Base-by-base conservation (phyloP, 2,888 invertebrate genomes). In the Bellardia pandia region DNA sequence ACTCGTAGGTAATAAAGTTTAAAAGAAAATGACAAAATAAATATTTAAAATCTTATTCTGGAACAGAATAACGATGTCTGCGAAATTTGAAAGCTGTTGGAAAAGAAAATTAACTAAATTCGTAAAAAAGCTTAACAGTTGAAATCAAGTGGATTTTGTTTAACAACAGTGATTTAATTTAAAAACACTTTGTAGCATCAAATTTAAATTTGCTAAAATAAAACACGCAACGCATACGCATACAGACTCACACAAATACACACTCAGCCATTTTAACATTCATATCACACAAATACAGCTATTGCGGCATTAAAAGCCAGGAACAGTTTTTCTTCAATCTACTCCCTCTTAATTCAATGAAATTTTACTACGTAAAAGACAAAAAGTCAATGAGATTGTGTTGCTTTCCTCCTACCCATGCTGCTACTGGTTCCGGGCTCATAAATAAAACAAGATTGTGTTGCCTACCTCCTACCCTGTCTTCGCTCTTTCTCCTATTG, bases 161-260 rank as follows among this genome's bases (percentile, higher is more conserved):
- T 62, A 51, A 68, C 56, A 80, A n/a, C 74, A 53, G 53, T 33
- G 68, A 84, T 84, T 80, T 74, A 53, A 84, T 81, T 81, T 77
- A 60, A 74, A 80, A 86, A 60, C 80, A 80, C 82, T 86, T 84
- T 80, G 48, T 62, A 72, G 80, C 62, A 40, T 76, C 58, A 77
- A 66, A 77, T 72, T 77, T 62, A 86, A 81, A 80, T 76, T 23
- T 68, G 51, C 23, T 72, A 53, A 84, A 80, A 64, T 69, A 30
- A 72, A 60, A 53, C 6, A 23, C 23, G n/a, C n/a, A n/a, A 42
- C 16, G 33, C 23, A 14, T 13, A 71, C 53, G 7, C 16, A 33
- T 37, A 42, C 13, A 40, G 7, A 30, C 45, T 16, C 60, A 13
- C 16, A 3, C 16, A 37, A 8, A 76, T 16, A n/a, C 16, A 11